Evolutionary conservation across 2,888 invertebrate genomes (phyloP), one percentile per base, ranked within the genome.

Genomic region (Drosophila setosimentum): DNA sequence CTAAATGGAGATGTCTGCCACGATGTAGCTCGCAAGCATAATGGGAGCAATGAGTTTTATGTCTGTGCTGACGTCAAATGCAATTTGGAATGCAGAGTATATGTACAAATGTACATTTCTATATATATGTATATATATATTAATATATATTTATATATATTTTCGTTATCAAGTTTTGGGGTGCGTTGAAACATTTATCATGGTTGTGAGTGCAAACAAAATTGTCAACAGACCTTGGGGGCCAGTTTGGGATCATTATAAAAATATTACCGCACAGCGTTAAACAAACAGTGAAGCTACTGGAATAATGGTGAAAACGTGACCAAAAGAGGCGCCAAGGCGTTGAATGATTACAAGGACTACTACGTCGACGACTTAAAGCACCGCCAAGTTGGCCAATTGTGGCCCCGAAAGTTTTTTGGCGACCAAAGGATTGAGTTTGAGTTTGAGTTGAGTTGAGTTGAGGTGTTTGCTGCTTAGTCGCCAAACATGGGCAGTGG

Each of bases 221-320:
- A 87, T 84, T 80, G 83, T 78, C 77, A 79, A 73, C 74, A 58
- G 71, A 73, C 68, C 76, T 69, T 51, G 54, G 54, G 77, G 71
- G 59, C 74, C 68, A 74, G 74, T 70, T 70, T 69, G 59, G 78
- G 73, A 83, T 73, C 80, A 89, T 89, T 89, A 87, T 82, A 89
- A 82, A 84, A 87, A 84, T 87, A 89, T 89, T 87, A 86, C 70
- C 64, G 62, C 68, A 48, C 24, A 42, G 55, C 42, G 58, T 8
- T n/a, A 27, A 72, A 30, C 63, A 69, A 72, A 66, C 48, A 65
- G 53, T 21, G 30, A 13, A 66, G 71, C 55, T 68, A 63, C 67
- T 63, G 63, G 64, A 74, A 82, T 87, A 89, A 89, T 87, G 76
- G 82, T 71, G 66, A 89, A 89, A 87, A 87, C 87, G 86, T 89